A percentile compares a stretch with the other conserved stretches of the same genome.
Evolutionary conservation across 2,797 vertebrate genomes (phyloP).

Genomic region (Rhinoraja longicauda): DNA sequence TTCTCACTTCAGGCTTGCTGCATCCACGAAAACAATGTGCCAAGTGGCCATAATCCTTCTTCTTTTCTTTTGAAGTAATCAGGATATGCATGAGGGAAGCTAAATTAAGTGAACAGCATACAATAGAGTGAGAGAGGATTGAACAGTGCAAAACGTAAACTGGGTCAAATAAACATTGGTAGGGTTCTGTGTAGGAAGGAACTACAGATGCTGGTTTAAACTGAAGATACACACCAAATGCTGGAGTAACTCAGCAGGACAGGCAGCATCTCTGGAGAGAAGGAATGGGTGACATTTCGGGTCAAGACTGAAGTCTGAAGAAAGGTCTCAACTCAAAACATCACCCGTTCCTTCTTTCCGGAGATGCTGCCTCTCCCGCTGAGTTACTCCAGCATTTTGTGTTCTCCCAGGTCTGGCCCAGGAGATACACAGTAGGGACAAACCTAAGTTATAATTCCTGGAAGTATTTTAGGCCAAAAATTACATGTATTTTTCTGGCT

Average conservation of each 20-base stretch:
- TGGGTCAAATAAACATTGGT: not conserved
- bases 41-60: not conserved
- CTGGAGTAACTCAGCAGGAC: no score
- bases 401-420: not conserved
- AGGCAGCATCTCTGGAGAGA: no score
- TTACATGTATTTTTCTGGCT: not conserved
- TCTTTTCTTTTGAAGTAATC: not conserved
- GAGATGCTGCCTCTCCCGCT: no score
- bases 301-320: no score
- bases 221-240: no score
- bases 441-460: no score
- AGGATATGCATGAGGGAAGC: not conserved
- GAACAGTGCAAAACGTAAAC: not conserved
- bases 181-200: not conserved
- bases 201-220: no score
- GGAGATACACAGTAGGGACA: not conserved
- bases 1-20: not conserved
- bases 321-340: no score
- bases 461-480: not conserved
- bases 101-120: not conserved
- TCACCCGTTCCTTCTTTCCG: no score
- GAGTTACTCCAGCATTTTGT: no score
- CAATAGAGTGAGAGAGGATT: not conserved
- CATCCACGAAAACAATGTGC: not conserved
- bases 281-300: no score